phyloP scores from a whole-genome alignment of 2,797 vertebrate genomes.

The Falco columbarius region DNA sequence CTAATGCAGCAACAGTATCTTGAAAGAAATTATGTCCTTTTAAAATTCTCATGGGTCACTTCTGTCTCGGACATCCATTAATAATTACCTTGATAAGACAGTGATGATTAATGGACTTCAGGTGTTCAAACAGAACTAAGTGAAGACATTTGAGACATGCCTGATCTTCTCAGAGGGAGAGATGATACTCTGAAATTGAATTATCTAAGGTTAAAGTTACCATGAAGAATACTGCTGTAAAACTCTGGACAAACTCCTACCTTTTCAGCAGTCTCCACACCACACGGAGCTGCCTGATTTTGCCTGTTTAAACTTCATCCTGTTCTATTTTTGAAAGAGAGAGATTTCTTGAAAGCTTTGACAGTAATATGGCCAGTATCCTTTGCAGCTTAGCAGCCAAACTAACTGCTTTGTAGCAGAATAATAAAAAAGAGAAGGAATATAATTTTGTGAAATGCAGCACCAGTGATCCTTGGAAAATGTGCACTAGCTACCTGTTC shows the following conservation, averaged over 20 bases:
- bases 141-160: background rate
- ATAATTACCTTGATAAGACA: background rate
- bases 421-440: background rate
- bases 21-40: background rate
- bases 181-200: background rate
- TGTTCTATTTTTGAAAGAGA: background rate
- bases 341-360: background rate
- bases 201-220: background rate
- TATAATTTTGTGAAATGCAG: background rate
- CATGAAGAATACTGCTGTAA: background rate
- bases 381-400: background rate
- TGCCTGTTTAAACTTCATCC: background rate
- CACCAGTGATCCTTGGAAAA: background rate
- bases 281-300: background rate
- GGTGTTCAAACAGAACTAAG: background rate
- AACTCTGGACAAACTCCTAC: background rate
- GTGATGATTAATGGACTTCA: conserved; percentile 2
- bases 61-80: background rate
- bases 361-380: background rate
- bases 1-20: background rate
- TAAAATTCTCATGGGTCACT: background rate
- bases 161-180: background rate
- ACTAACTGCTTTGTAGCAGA: background rate
- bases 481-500: no score
- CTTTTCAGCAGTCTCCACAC: background rate